phyloP scores from a whole-genome alignment of 2,113 vertebrate species.

The Oncorhynchus masou region DNA sequence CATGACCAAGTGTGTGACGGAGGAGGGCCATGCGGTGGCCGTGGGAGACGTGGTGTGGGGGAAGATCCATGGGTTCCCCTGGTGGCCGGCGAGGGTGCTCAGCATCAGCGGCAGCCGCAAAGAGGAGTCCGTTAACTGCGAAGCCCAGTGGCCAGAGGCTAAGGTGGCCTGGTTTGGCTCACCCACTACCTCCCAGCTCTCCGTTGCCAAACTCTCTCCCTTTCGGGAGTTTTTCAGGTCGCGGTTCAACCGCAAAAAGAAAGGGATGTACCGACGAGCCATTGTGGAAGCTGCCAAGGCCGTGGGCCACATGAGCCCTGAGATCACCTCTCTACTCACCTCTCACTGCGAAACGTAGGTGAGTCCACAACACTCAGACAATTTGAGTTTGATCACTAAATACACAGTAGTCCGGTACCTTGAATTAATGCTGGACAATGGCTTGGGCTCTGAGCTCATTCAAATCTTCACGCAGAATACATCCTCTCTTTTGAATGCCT shows the following conservation, averaged over 20 bases:
- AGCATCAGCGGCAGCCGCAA: conserved; percentile 89
- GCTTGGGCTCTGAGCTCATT: no score
- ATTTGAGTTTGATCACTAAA: neutral
- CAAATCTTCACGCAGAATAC: no score
- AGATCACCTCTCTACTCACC: conserved; percentile 89
- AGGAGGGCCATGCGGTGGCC: conserved; percentile 89
- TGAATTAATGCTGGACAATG: no score
- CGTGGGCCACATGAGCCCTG: conserved; percentile 85
- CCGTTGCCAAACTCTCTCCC: conserved; percentile 94
- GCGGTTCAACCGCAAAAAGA: conserved; percentile 98
- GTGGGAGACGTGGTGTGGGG: conserved; percentile 97
- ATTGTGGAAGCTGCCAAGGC: conserved; percentile 93
- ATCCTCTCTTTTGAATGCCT: no score
- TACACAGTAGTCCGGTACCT: no score
- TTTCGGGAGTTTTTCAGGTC: conserved; percentile 95
- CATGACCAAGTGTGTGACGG: conserved; percentile 87
- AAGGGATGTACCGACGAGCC: conserved; percentile 93
- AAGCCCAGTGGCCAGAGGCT: conserved; percentile 90
- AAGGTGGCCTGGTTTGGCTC: conserved; percentile 98
- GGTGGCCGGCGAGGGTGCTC: conserved; percentile 94
- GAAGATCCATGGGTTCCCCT: conserved; percentile 96
- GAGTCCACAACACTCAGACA: conserved; percentile 35
- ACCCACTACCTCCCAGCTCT: conserved; percentile 91
- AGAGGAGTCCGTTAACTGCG: conserved; percentile 77
- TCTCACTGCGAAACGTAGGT: conserved; percentile 90